Percentiles rank a stretch among this genome's conserved stretches.
phyloP scores from a whole-genome alignment of 2,888 invertebrate species.

The Papilio elwesi region DNA sequence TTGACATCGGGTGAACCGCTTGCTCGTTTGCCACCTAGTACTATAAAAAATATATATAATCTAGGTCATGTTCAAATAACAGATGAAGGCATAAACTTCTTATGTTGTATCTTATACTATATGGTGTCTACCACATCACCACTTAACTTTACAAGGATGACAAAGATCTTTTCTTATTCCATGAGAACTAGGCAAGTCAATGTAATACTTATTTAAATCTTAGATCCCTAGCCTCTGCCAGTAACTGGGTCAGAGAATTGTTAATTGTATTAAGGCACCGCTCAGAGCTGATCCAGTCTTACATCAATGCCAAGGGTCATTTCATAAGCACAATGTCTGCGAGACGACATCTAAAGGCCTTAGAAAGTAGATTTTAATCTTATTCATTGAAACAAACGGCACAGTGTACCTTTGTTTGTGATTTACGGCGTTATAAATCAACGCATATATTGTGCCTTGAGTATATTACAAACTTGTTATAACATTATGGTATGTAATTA shows the following conservation, averaged over 20 bases:
- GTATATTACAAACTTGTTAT: neutral
- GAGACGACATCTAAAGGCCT: conserved; percentile 29
- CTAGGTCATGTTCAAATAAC: too few relatives aligned
- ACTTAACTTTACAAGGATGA: too few relatives aligned
- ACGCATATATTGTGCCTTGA: neutral
- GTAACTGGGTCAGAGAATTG: conserved; percentile 28
- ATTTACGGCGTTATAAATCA: conserved; percentile 7
- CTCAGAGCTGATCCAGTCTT: conserved; percentile 28
- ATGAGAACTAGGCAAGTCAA: too few relatives aligned
- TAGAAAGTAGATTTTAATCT: conserved; percentile 36
- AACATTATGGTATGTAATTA: neutral
- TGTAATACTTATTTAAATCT: too few relatives aligned
- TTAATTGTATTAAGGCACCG: conserved; percentile 32
- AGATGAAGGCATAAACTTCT: too few relatives aligned
- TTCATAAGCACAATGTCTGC: conserved; percentile 31
- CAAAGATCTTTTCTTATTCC: too few relatives aligned
- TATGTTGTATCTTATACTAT: too few relatives aligned
- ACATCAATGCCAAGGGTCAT: conserved; percentile 40
- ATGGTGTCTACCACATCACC: too few relatives aligned
- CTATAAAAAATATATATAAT: too few relatives aligned
- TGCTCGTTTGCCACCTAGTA: too few relatives aligned
- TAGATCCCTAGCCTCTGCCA: neutral
- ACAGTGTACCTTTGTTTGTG: conserved; percentile 3
- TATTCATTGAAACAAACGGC: conserved; percentile 11
- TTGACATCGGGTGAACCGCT: too few relatives aligned